A percentile compares a stretch with the other conserved stretches of the same genome.
phyloP scores from a whole-genome alignment of 2,888 invertebrate species.

The Dynastes grantii region DNA sequence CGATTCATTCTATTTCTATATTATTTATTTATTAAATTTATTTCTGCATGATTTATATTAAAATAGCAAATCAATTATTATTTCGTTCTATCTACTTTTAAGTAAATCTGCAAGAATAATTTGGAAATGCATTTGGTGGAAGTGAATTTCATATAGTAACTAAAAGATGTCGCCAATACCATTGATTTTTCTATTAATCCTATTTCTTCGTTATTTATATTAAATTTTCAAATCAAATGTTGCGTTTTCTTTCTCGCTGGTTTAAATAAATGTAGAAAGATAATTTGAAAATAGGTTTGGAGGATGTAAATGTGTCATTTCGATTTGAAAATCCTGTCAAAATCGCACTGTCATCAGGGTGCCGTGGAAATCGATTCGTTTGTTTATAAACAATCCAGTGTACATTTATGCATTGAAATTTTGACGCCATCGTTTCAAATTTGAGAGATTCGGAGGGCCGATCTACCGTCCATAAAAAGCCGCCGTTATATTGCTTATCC shows the following conservation, averaged over 20 bases:
- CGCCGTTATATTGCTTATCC: not conserved
- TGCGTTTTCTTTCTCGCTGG: too few species aligned
- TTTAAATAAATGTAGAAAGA: too few species aligned
- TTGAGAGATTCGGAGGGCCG: not conserved
- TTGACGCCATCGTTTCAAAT: not conserved
- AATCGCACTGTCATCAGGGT: constrained; percentile 30
- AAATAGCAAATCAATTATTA: too few species aligned
- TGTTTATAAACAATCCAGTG: constrained; percentile 51
- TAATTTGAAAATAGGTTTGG: not conserved
- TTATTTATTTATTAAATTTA: too few species aligned
- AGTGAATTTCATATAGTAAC: too few species aligned
- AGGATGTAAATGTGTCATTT: not conserved
- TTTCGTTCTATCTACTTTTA: too few species aligned
- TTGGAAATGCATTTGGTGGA: too few species aligned
- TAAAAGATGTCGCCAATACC: too few species aligned
- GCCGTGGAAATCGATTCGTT: constrained; percentile 46
- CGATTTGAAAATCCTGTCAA: not conserved
- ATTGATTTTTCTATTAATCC: too few species aligned
- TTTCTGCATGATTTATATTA: too few species aligned
- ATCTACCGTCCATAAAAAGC: not conserved
- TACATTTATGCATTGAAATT: constrained; percentile 35
- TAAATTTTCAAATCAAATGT: not conserved
- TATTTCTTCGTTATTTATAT: not conserved
- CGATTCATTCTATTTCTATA: too few species aligned
- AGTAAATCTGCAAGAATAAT: too few species aligned